phyloP scores from a whole-genome alignment of 1,140 invertebrate genomes.

The Globodera rostochiensis region DNA sequence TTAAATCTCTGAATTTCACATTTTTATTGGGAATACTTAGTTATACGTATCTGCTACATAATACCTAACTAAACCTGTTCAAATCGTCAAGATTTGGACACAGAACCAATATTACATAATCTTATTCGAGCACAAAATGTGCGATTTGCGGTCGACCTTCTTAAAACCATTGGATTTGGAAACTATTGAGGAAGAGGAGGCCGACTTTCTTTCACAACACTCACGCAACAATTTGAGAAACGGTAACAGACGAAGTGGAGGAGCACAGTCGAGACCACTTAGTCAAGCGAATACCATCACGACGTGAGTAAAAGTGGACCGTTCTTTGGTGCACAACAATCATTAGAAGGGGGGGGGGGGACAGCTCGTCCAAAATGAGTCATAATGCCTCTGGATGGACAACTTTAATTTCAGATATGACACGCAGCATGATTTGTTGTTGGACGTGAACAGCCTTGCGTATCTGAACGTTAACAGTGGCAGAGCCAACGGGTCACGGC shows the following conservation, averaged over 20 bases:
- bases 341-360: too few species aligned
- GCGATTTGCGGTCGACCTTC: neutral
- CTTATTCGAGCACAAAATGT: neutral
- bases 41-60: too few species aligned
- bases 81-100: too few species aligned
- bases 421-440: slow-evolving; percentile 13
- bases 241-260: neutral
- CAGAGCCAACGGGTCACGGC: neutral
- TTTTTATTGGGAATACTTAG: too few species aligned
- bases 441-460: slow-evolving; percentile 17
- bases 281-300: slow-evolving; percentile 29
- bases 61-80: too few species aligned
- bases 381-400: neutral
- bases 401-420: slow-evolving; percentile 9
- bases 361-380: neutral
- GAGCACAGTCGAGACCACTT: neutral
- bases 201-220: slow-evolving; percentile 20
- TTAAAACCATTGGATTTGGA: slow-evolving; percentile 27
- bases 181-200: slow-evolving; percentile 30
- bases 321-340: neutral
- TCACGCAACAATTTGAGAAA: slow-evolving; percentile 22
- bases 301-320: neutral
- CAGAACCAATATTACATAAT: too few species aligned
- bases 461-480: slow-evolving; percentile 17
- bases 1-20: too few species aligned